Percentiles rank a stretch among this genome's conserved stretches.
These are phyloP conservation scores for Tachysurus vachellii DNA, from an alignment of 2,113 vertebrate species.

Conservation along the genomic window DNA sequence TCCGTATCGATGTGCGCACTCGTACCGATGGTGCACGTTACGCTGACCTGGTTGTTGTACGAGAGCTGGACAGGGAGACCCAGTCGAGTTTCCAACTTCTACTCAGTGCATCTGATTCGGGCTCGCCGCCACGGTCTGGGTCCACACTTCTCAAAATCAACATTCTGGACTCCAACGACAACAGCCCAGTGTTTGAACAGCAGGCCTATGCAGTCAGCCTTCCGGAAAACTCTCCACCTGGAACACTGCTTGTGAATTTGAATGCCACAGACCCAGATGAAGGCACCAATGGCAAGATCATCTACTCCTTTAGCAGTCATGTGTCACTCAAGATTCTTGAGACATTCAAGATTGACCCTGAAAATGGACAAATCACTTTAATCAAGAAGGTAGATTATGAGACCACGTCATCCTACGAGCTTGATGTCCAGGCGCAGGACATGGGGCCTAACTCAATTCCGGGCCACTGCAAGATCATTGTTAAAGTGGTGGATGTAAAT, in stretches of 20 bases:
- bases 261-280: constrained; percentile 98
- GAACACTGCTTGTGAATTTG: constrained; percentile 88
- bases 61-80: constrained; percentile 87
- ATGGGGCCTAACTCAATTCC: constrained; percentile 96
- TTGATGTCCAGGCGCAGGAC: constrained; percentile 94
- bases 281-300: constrained; percentile 91
- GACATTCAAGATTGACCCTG: constrained; percentile 89
- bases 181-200: constrained; percentile 90
- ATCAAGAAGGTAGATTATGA: constrained; percentile 93
- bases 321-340: constrained; percentile 88
- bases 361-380: constrained; percentile 88
- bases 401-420: constrained; percentile 84
- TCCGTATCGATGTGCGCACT: constrained; percentile 87
- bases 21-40: constrained; percentile 93
- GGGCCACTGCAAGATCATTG: constrained; percentile 93
- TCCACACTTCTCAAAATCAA: constrained; percentile 90
- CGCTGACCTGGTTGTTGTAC: constrained; percentile 89
- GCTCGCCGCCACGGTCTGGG: constrained; percentile 86
- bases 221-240: constrained; percentile 82
- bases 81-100: constrained; percentile 87
- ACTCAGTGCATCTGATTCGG: constrained; percentile 89
- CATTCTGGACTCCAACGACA: constrained; percentile 96
- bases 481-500: constrained; percentile 93
- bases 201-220: constrained; percentile 84
- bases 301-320: constrained; percentile 94